Evolutionary conservation across 2,113 vertebrate genomes (phyloP), one percentile per base, ranked within the genome.

Genomic region (Hippopotamus amphibius): DNA sequence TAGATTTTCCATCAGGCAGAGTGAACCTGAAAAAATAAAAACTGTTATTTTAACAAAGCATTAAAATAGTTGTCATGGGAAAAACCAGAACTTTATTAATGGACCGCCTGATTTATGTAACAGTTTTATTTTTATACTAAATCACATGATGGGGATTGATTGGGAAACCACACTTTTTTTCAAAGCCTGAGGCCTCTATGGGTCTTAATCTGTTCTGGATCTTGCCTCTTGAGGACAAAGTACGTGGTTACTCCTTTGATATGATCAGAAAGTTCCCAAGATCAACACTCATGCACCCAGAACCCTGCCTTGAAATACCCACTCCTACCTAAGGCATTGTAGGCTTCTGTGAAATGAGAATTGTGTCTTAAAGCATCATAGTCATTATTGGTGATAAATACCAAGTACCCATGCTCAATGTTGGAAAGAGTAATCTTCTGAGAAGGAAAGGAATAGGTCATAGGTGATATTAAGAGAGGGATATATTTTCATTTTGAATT

Each of bases 111-210:
- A 66, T 77, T 93, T 59, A 88, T 6, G 21, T 53, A 53, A 33
- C 24, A 33, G 17, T 30, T 43, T 84, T 95, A 66, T 93, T 93
- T 96, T 93, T n/a, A 33, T 81, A 46, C 86, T 74, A 76, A 88
- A 71, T 59, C 30, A 92, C 41, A 33, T 71, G 21, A 65, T 55
- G 26, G 48, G 33, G 5, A 30, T 15, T 80, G 87, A 43, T 6
- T 61, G 26, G 33, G 30, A 46, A 37, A 19, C 26, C 6, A 33
- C 1, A 21, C 12, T 69, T 53, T 93, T 93, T 33, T 41, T 68
- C n/a, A 89, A 66, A 33, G 55, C 3, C 33, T 71, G 15, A 43
- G 16, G 10, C 26, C 30, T 37, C n/a, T 41, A 3, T 13, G 28
- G 68, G 14, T 74, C 43, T 95, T 90, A 37, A 37, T 61, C 2